Base-by-base conservation (phyloP, 2,113 vertebrate species). In the Campylorhamphus procurvoides region DNA sequence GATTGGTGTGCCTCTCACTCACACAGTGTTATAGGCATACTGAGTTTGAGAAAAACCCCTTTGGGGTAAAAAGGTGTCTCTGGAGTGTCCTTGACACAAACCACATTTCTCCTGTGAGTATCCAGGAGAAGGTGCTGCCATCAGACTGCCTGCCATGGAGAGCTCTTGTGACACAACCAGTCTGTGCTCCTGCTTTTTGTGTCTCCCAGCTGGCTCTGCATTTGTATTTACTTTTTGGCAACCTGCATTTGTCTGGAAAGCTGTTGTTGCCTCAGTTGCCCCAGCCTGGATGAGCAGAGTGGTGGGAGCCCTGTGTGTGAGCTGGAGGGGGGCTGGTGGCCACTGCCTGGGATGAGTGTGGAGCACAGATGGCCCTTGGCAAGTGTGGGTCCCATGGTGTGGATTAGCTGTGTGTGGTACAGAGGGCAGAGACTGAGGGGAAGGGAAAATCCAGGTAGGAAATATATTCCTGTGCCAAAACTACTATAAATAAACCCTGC, bases 121-220 rank as follows among this genome's bases (percentile, higher is more conserved):
- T 58, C 33, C 66, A 53, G 63, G 40, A 52, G 10, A 19, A 80
- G 58, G 29, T 24, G n/a, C 29, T 37, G 10, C 20, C 47, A 0
- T 12, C 68, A 52, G 5, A 3, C 39, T 44, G 46, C 52, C 37
- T 52, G 58, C 52, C 58, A 37, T 23, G 47, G 14, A n/a, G 27
- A 47, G 37, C 47, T 67, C 50, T 39, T 64, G 44, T 35, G 29
- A 29, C 0, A 2, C 1, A 1, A 31, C 46, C 1, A 0, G 27
- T 55, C 33, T 1, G 0, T 62, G 7, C 39, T 83, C 40, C 52
- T 50, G 60, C 24, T 39, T 55, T 84, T 66, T 42, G 3, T n/a
- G 22, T 52, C 37, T 58, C 37, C 56, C 29, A 5, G 7, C 60
- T 60, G 56, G 62, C 25, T 75, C 67, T 66, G 73, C 33, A 1